phyloP scores from a whole-genome alignment of 2,113 vertebrate species.

The Sphyrna mokarran region DNA sequence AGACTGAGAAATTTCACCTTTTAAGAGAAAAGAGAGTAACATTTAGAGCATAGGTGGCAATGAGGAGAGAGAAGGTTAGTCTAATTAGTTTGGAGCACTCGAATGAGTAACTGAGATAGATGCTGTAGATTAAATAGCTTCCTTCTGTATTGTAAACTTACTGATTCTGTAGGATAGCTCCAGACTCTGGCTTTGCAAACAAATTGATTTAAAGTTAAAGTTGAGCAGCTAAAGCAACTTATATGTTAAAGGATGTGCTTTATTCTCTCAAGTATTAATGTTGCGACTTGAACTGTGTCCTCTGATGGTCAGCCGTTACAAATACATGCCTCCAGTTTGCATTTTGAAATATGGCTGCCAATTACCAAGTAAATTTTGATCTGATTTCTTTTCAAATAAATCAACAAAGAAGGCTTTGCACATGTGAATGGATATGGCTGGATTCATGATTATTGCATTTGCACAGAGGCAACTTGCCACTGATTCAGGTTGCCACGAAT shows the following conservation, averaged over 20 bases:
- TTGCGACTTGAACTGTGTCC: not conserved
- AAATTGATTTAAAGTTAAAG: not conserved
- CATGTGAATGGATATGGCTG: not conserved
- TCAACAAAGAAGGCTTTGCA: not conserved
- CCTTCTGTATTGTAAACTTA: not conserved
- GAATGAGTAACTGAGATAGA: not conserved
- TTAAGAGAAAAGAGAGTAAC: not conserved
- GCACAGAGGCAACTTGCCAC: not conserved
- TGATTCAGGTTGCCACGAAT: not conserved
- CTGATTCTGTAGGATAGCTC: not conserved
- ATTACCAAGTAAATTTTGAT: not conserved
- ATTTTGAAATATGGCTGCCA: not conserved
- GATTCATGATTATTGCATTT: not conserved
- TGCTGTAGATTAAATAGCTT: not conserved
- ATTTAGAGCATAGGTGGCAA: not conserved
- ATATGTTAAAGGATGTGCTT: not conserved
- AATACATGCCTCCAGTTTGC: not conserved
- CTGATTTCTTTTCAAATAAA: not conserved
- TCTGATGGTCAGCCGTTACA: not conserved
- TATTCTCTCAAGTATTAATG: not conserved
- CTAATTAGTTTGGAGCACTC: not conserved
- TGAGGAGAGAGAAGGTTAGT: not conserved
- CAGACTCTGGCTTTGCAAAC: not conserved
- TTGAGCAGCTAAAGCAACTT: not conserved
- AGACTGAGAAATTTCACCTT: not conserved